Evolutionary conservation across 2,888 invertebrate genomes (phyloP).

Genomic region (Cryptops parisi): DNA sequence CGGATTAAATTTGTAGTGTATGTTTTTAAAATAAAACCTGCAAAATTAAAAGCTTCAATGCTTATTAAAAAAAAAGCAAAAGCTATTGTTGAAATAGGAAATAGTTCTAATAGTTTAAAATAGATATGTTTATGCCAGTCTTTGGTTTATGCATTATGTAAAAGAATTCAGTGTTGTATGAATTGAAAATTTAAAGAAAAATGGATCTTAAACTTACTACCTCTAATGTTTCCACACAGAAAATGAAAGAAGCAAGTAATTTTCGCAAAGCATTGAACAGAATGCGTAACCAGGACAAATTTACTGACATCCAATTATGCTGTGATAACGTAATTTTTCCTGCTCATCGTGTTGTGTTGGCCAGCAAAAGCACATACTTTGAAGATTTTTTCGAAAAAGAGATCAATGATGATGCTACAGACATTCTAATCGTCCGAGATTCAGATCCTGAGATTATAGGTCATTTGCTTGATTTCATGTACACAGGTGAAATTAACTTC

Average conservation of each 20-base stretch:
- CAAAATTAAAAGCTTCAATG: no score
- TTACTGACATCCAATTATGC: not conserved
- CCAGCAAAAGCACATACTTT: constrained; percentile 6
- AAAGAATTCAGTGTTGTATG: no score
- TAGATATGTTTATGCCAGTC: no score
- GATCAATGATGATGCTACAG: not conserved
- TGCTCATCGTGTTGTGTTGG: not conserved
- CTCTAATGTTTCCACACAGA: no score
- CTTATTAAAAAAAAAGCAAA: no score
- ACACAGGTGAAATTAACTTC: not conserved
- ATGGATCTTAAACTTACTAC: no score
- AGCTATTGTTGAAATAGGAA: no score
- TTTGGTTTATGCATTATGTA: no score
- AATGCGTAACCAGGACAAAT: not conserved
- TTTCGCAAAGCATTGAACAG: constrained; percentile 2
- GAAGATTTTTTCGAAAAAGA: constrained; percentile 3
- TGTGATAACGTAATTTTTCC: constrained; percentile 5
- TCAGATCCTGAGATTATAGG: constrained; percentile 1
- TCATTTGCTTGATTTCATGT: constrained; percentile 6
- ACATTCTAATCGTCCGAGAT: not conserved
- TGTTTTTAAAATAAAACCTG: no score
- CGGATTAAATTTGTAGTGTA: no score
- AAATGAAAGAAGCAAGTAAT: not conserved
- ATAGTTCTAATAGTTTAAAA: no score
- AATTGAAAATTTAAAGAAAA: no score